A percentile compares a stretch with the other conserved stretches of the same genome.
Evolutionary conservation across 2,888 invertebrate species (phyloP).

Genomic region (Cremastinae sp.): DNA sequence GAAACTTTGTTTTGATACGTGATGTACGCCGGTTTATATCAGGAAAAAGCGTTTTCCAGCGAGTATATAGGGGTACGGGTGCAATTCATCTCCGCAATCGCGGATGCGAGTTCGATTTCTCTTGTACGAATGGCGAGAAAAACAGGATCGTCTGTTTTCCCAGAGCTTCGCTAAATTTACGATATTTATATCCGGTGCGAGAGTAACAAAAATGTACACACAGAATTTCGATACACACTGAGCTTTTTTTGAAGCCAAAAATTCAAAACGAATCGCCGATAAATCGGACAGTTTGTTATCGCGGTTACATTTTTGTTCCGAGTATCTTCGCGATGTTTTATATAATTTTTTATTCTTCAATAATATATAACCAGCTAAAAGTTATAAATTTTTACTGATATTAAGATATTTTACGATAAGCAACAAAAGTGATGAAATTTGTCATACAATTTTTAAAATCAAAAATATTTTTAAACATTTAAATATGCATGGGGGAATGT

Average conservation of each 20-base stretch:
- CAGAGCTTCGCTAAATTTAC: conserved; percentile 42
- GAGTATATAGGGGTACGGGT: conserved; percentile 2
- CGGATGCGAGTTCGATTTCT: conserved; percentile 34
- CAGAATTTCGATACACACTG: background rate
- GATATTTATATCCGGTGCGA: conserved; percentile 5
- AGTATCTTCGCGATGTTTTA: too few relatives aligned
- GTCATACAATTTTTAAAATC: too few relatives aligned
- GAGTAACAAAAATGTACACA: background rate
- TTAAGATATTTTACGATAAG: too few relatives aligned
- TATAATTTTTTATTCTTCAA: conserved; percentile 10
- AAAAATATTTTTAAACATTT: too few relatives aligned
- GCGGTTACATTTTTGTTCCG: conserved; percentile 37
- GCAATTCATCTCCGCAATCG: conserved; percentile 46
- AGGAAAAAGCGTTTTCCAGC: background rate
- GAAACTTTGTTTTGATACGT: too few relatives aligned
- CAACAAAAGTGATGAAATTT: too few relatives aligned
- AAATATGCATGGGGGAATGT: too few relatives aligned
- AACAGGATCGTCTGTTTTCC: conserved; percentile 19
- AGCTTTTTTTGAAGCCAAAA: conserved; percentile 10
- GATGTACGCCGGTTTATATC: too few relatives aligned
- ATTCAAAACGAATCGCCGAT: conserved; percentile 42
- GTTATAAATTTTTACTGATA: too few relatives aligned
- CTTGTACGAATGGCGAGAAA: conserved; percentile 16
- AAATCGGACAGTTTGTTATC: conserved; percentile 53
- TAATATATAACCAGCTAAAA: too few relatives aligned